A percentile compares a stretch with the other conserved stretches of the same genome.
Conservation (phyloP, 2,113 vertebrate species). For the Chloebia gouldiae region DNA sequence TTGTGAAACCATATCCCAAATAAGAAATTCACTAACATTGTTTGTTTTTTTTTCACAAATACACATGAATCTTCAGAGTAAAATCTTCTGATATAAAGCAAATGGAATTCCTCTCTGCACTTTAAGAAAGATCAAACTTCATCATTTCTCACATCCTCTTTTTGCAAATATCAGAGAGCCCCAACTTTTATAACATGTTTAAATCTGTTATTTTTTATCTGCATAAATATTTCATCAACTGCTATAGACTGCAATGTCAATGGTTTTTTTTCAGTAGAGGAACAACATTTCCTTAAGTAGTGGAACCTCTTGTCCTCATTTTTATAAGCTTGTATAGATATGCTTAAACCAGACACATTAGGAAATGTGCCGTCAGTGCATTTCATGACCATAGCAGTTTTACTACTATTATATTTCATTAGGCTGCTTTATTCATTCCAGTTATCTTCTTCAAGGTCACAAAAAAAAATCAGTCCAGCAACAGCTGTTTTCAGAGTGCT, state of each 20-base stretch:
- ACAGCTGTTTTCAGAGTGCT: neutral
- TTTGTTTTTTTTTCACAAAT: neutral
- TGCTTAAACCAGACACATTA: neutral
- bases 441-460: conserved; percentile 33
- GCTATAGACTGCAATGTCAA: neutral
- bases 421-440: conserved; percentile 8
- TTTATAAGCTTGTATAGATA: neutral
- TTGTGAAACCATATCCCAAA: neutral
- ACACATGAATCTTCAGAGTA: neutral
- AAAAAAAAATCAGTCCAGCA: neutral
- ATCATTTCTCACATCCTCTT: neutral
- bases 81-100: neutral
- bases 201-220: conserved; percentile 6
- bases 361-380: neutral
- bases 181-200: neutral
- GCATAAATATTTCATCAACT: conserved; percentile 12
- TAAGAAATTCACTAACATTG: neutral
- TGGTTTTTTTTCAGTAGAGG: neutral
- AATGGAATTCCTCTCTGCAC: neutral
- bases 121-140: neutral
- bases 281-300: neutral
- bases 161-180: neutral
- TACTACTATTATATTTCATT: neutral
- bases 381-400: neutral
- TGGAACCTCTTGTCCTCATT: neutral